phyloP scores from a whole-genome alignment of 2,113 vertebrate species.

The Prionailurus viverrinus region DNA sequence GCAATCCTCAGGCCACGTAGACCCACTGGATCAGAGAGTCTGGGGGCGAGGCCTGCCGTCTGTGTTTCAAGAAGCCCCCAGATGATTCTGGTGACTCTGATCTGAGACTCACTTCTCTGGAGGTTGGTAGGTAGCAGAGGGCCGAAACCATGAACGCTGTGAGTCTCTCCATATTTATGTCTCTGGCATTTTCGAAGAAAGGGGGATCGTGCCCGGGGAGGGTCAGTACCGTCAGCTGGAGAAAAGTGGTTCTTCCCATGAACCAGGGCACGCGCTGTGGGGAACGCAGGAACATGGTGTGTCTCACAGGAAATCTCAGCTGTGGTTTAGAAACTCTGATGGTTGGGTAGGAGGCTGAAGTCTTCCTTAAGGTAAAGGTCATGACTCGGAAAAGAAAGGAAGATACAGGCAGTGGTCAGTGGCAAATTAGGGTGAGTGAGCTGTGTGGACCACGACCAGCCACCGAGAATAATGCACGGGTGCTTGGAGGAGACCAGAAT shows the following conservation, averaged over 20 bases:
- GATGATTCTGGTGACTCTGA: background rate
- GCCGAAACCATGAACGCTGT: background rate
- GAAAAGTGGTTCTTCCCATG: too few relatives aligned
- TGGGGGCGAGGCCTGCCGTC: background rate
- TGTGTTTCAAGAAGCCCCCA: too few relatives aligned
- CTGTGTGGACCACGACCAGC: background rate
- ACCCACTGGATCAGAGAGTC: background rate
- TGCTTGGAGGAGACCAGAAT: background rate
- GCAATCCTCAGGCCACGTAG: background rate
- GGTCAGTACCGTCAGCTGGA: background rate
- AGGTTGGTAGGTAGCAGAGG: background rate
- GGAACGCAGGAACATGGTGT: fast-evolving
- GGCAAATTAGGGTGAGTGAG: background rate
- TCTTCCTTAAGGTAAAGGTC: background rate
- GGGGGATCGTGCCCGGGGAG: background rate
- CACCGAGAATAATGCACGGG: background rate
- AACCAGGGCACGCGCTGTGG: fast-evolving
- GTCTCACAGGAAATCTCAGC: background rate
- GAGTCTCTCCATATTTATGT: too few relatives aligned
- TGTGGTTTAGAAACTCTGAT: background rate
- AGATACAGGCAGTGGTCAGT: too few relatives aligned
- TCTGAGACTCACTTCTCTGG: background rate
- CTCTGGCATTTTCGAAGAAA: too few relatives aligned
- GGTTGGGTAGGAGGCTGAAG: background rate
- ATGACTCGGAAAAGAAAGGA: background rate